A percentile compares a stretch with the other conserved stretches of the same genome.
phyloP scores from a whole-genome alignment of 2,888 invertebrate genomes.

The Aphidius colemani region DNA sequence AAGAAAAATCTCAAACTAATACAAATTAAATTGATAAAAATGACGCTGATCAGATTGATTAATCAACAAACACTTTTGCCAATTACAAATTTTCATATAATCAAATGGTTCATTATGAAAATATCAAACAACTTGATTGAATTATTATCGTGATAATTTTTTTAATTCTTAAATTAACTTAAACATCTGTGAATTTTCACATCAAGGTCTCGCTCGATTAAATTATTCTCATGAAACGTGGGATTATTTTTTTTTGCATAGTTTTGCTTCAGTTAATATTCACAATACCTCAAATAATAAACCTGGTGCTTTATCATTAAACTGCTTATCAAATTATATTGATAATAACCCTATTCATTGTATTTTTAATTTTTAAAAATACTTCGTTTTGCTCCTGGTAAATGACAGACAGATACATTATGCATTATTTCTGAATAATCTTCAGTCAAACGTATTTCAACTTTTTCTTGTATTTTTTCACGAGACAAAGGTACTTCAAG shows the following conservation, averaged over 20 bases:
- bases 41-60: neutral
- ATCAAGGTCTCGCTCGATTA: slow-evolving; percentile 5
- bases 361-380: slow-evolving; percentile 62
- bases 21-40: no score
- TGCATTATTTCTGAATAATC: slow-evolving; percentile 59
- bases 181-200: neutral
- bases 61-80: neutral
- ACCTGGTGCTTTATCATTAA: neutral
- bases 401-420: slow-evolving; percentile 62
- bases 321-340: neutral
- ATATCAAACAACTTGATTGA: slow-evolving; percentile 6
- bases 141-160: neutral
- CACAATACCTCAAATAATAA: neutral
- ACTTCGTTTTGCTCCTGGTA: slow-evolving; percentile 63
- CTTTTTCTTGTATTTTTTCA: slow-evolving; percentile 52
- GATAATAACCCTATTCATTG: no score
- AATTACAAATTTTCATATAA: no score
- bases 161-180: no score
- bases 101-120: no score
- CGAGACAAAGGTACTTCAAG: slow-evolving; percentile 57
- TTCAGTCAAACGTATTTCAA: slow-evolving; percentile 47
- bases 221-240: slow-evolving; percentile 25
- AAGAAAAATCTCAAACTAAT: no score
- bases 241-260: slow-evolving; percentile 9
- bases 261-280: slow-evolving; percentile 14